Conservation (phyloP, 2,113 vertebrate genomes). For the Phoenicopterus ruber region DNA sequence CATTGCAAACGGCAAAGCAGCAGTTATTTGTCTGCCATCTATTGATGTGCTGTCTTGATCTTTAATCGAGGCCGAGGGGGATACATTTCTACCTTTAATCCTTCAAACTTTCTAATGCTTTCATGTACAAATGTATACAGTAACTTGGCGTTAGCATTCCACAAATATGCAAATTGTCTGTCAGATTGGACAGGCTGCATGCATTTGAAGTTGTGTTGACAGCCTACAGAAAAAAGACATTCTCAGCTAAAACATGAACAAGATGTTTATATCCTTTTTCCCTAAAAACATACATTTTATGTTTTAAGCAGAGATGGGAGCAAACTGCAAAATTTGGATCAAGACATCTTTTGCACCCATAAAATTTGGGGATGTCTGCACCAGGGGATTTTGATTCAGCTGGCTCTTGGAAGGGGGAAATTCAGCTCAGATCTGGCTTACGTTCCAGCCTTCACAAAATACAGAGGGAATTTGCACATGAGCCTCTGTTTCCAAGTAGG, state of each 20-base stretch:
- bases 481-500: slow-evolving; percentile 66
- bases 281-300: slow-evolving; percentile 71
- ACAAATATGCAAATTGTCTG: slow-evolving; percentile 79
- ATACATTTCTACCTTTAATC: slow-evolving; percentile 68
- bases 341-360: slow-evolving; percentile 61
- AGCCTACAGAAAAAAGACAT: slow-evolving; percentile 72
- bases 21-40: slow-evolving; percentile 55
- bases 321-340: slow-evolving; percentile 64
- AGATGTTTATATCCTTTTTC: slow-evolving; percentile 67
- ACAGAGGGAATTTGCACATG: slow-evolving; percentile 61
- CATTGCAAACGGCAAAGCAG: slow-evolving; percentile 21
- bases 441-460: slow-evolving; percentile 44
- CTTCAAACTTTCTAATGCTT: slow-evolving; percentile 68
- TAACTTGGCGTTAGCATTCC: slow-evolving; percentile 77
- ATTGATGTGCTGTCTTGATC: slow-evolving; percentile 59
- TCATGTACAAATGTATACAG: slow-evolving; percentile 71
- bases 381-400: slow-evolving; percentile 61
- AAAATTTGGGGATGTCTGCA: slow-evolving; percentile 65
- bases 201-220: slow-evolving; percentile 71
- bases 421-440: slow-evolving; percentile 56
- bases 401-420: slow-evolving; percentile 54
- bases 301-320: slow-evolving; percentile 65
- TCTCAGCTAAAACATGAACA: slow-evolving; percentile 72
- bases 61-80: slow-evolving; percentile 55
- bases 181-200: slow-evolving; percentile 72